These are phyloP conservation scores for Epinephelus cyanopodus DNA, from an alignment of 2,113 vertebrate genomes.

Conservation along the genomic window DNA sequence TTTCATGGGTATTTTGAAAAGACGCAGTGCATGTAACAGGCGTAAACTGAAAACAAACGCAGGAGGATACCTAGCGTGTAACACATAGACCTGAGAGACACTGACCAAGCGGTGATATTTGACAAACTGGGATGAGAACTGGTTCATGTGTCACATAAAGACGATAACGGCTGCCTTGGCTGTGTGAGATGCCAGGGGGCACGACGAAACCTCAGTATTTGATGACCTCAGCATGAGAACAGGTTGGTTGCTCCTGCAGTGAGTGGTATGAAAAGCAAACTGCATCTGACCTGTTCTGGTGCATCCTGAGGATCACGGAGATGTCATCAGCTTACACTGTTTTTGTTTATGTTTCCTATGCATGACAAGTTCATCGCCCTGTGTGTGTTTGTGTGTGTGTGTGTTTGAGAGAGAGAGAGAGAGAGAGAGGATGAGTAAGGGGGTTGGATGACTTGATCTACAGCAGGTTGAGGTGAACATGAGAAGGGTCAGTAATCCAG, in stretches of 20 bases:
- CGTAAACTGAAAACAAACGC: too few species aligned
- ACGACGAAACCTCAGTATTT: too few species aligned
- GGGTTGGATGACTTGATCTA: conserved; percentile 51
- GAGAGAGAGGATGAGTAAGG: not conserved
- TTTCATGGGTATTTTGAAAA: too few species aligned
- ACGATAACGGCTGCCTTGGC: too few species aligned
- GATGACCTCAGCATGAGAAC: too few species aligned
- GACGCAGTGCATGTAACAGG: too few species aligned
- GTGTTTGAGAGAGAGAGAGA: not conserved
- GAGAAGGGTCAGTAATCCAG: conserved; percentile 74
- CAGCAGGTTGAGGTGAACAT: conserved; percentile 71
- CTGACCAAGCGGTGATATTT: too few species aligned
- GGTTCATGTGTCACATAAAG: too few species aligned
- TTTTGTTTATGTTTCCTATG: not conserved
- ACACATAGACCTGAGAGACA: too few species aligned
- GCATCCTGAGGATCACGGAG: not conserved
- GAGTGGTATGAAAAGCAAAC: not conserved
- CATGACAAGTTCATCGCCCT: not conserved
- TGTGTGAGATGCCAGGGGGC: too few species aligned
- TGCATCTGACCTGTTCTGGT: not conserved
- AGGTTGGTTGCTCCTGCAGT: not conserved
- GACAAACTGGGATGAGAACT: too few species aligned
- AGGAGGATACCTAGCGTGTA: too few species aligned
- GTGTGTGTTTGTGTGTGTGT: conserved; percentile 1
- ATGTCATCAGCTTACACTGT: not conserved